Base-by-base conservation (phyloP, 2,797 vertebrate species). In the Leptodactylus fallax region DNA sequence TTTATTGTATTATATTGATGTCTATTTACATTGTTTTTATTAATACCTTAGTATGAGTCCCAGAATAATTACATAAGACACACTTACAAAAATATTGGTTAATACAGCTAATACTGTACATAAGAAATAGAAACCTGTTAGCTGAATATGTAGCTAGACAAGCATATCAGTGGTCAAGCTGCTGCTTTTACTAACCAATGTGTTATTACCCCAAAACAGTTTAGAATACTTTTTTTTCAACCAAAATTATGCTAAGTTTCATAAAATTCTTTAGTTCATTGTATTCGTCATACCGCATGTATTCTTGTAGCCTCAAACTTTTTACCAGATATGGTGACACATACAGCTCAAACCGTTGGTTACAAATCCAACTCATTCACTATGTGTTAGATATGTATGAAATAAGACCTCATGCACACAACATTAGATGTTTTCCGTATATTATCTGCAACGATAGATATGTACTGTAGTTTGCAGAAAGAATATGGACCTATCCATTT, bases 161-260 rank as follows among this genome's bases (percentile, higher is more conserved):
- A 47, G 47, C 85, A 83, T 79, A 83, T 72, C 51, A 80, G 76
- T 74, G 82, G 87, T 74, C 76, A 84, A 85, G 71, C 61, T 47
- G 61, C 67, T 85, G 76, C 55, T 36, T 80, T 78, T 47, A 85
- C 85, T 85, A 88, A 80, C 76, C 25, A 63, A 72, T 55, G 55
- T 85, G 71, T 67, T 81, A 23, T 76, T 55, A 77, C 76, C 47
- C 58, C 45, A n/a, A 51, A 81, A 81, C 14, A 81, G 23, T 49
- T 80, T 61, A 47, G 10, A 60, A 55, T 72, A 53, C 21, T 72
- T 85, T 71, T 84, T 36, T 79, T 85, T 83, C 27, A 79, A 49
- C 49, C 49, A 85, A 74, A 63, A 80, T 72, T 21, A 63, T 69
- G 58, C 19, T 80, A 53, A 36, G 36, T 36, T 36, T 77, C 87